A percentile compares a stretch with the other conserved stretches of the same genome.
Conservation (phyloP, 2,888 invertebrate species). For the Drosophila rubida region DNA sequence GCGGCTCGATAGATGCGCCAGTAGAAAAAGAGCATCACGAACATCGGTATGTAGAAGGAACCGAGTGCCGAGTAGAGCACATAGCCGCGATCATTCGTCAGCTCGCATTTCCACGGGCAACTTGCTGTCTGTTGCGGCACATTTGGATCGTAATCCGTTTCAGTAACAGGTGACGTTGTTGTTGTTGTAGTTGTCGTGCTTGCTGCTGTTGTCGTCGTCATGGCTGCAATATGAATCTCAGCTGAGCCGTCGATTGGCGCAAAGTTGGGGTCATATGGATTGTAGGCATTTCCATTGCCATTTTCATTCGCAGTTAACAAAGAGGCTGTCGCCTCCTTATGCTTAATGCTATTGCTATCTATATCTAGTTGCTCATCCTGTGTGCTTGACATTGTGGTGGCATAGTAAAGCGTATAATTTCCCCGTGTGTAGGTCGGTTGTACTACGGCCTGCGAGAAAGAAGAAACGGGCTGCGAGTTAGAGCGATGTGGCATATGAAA, state of each 20-base stretch:
- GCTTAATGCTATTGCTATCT: conserved; percentile 65
- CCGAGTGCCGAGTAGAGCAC: conserved; percentile 98
- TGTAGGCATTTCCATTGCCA: conserved; percentile 62
- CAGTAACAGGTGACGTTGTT: conserved; percentile 27
- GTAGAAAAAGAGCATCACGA: conserved; percentile 99
- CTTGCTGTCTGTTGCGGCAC: conserved; percentile 82
- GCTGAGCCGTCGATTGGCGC: conserved; percentile 68
- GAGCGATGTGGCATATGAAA: conserved; percentile 1
- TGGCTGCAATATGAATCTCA: conserved; percentile 57
- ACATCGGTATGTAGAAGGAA: conserved; percentile 99
- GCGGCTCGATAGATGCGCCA: conserved; percentile 98
- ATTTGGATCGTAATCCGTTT: conserved; percentile 54
- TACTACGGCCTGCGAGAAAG: conserved; percentile 72
- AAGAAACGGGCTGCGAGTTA: not conserved
- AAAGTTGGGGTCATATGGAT: conserved; percentile 79
- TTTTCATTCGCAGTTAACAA: conserved; percentile 8
- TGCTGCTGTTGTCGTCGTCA: conserved; percentile 36
- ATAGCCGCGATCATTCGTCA: conserved; percentile 97
- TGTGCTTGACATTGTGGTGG: conserved; percentile 79
- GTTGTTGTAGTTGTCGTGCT: conserved; percentile 32
- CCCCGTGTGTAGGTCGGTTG: conserved; percentile 83
- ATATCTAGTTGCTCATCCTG: conserved; percentile 84
- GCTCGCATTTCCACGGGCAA: conserved; percentile 94
- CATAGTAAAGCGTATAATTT: conserved; percentile 85
- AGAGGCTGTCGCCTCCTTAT: conserved; percentile 37